phyloP scores from a whole-genome alignment of 2,888 invertebrate species.

The Megastigmus dorsalis region DNA sequence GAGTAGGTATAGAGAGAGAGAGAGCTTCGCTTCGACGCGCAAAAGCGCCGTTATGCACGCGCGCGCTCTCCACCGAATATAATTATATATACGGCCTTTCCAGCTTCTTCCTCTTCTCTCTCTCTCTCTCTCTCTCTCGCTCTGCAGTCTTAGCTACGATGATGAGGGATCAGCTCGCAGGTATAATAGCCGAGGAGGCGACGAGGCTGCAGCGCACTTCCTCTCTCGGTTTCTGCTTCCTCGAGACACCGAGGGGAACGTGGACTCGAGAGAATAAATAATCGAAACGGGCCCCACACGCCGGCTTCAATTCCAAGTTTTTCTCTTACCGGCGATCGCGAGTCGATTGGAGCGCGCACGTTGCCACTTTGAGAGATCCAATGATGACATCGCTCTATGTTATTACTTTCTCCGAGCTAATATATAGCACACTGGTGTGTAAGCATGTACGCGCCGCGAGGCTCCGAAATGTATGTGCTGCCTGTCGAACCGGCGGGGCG shows the following conservation, averaged over 20 bases:
- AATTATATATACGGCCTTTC: too few relatives aligned
- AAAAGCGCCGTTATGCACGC: conserved; percentile 46
- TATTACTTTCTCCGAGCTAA: too few relatives aligned
- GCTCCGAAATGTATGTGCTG: not conserved
- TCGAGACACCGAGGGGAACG: not conserved
- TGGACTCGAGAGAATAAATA: too few relatives aligned
- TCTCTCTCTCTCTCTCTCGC: too few relatives aligned
- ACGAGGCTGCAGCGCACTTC: not conserved
- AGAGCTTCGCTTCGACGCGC: conserved; percentile 34
- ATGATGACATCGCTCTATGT: not conserved
- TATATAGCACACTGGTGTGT: too few relatives aligned
- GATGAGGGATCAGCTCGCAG: too few relatives aligned
- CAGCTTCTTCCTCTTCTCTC: too few relatives aligned
- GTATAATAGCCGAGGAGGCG: too few relatives aligned
- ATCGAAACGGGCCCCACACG: too few relatives aligned
- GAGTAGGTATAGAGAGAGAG: too few relatives aligned
- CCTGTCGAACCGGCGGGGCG: not conserved
- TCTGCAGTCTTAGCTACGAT: too few relatives aligned
- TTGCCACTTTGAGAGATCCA: not conserved
- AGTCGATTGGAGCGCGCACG: not conserved
- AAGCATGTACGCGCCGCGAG: too few relatives aligned
- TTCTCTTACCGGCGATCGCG: not conserved
- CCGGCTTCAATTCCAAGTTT: not conserved
- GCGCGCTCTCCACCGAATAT: not conserved
- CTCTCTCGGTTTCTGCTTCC: not conserved